Evolutionary conservation across 92 coral and sea anemone species (phyloP).

Genomic region (Zoanthus gigantus): DNA sequence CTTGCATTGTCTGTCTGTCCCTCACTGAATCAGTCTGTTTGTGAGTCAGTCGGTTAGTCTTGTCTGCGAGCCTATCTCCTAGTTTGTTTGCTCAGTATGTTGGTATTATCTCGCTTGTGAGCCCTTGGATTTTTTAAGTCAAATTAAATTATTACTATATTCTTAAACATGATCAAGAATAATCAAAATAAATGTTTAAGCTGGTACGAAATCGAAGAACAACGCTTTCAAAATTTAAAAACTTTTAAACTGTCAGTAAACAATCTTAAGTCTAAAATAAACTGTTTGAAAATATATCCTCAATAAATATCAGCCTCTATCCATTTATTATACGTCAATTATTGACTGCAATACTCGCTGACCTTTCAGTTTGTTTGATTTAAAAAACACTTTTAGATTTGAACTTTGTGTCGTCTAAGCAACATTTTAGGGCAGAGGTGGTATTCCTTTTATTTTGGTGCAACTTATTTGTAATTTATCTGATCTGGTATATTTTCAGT

Average conservation of each 20-base stretch:
- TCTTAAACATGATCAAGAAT: not conserved
- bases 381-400: no score
- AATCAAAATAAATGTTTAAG: not conserved
- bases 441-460: no score
- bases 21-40: not conserved
- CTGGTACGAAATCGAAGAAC: not conserved
- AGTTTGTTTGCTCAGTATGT: not conserved
- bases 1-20: not conserved
- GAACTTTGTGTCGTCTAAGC: no score
- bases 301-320: no score
- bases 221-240: not conserved
- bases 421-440: no score
- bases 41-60: not conserved
- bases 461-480: no score
- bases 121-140: not conserved
- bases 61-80: slow-evolving; percentile 24
- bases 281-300: not conserved
- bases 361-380: no score
- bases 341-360: no score
- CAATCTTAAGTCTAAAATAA: not conserved
- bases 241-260: not conserved
- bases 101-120: not conserved
- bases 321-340: no score
- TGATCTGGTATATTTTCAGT: no score
- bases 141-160: not conserved